Evolutionary conservation across 92 coral and sea anemone species (phyloP).

Genomic region (Micromussa lordhowensis): DNA sequence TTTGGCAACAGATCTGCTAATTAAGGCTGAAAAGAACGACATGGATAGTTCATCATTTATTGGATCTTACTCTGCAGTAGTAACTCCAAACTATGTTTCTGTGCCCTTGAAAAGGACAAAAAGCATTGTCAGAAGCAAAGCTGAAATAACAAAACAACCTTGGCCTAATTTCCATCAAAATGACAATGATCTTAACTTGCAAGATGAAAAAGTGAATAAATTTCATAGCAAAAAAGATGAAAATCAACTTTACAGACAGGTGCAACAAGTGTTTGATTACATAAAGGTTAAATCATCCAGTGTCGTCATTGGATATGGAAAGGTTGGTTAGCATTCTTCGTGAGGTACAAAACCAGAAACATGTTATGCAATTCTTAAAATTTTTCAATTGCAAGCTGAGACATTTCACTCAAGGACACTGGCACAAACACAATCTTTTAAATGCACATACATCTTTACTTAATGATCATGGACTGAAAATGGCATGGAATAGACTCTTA

Average conservation of each 20-base stretch:
- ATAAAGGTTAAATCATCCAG: constrained; percentile 4
- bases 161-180: no score
- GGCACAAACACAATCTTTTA: not conserved
- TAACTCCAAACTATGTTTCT: constrained; percentile 27
- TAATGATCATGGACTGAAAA: not conserved
- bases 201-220: not conserved
- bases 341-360: not conserved
- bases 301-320: constrained; percentile 4
- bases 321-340: not conserved
- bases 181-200: no score
- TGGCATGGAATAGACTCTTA: not conserved
- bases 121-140: not conserved
- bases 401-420: not conserved
- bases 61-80: constrained; percentile 19
- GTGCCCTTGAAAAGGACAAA: constrained; percentile 32
- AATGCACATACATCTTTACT: not conserved
- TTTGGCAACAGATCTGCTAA: not conserved
- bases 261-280: constrained; percentile 13
- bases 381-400: no score
- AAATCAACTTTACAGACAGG: constrained; percentile 15
- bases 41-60: not conserved
- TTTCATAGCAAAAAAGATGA: constrained; percentile 3
- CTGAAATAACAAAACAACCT: no score
- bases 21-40: not conserved
- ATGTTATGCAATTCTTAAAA: no score